Evolutionary conservation across 2,888 invertebrate species (phyloP).

Genomic region (Dascillus cervinus): DNA sequence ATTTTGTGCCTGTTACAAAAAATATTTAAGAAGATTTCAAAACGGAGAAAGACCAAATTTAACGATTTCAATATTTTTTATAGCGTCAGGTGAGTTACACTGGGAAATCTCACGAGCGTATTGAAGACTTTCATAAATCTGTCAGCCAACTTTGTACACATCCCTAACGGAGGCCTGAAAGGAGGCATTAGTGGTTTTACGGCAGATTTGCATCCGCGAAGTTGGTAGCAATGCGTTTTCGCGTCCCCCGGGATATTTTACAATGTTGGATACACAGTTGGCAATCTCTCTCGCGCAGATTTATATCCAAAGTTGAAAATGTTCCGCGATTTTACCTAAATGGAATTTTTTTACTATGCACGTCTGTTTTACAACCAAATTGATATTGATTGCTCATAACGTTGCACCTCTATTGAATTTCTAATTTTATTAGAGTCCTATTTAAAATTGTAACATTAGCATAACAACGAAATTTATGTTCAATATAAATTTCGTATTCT

Average conservation of each 20-base stretch:
- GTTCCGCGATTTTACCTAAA: slow-evolving; percentile 5
- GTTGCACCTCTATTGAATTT: too few relatives aligned
- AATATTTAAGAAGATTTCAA: slow-evolving; percentile 8
- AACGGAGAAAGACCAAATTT: too few relatives aligned
- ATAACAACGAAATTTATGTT: too few relatives aligned
- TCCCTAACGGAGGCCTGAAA: slow-evolving; percentile 31
- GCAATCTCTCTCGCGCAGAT: slow-evolving; percentile 25
- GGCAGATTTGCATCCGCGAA: slow-evolving; percentile 38
- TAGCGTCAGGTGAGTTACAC: slow-evolving; percentile 9
- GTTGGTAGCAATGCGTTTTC: slow-evolving; percentile 35
- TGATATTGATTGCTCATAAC: too few relatives aligned
- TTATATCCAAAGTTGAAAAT: slow-evolving; percentile 24
- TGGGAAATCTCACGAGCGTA: slow-evolving; percentile 17
- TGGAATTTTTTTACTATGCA: background rate
- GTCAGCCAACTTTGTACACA: slow-evolving; percentile 32
- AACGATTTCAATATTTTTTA: too few relatives aligned
- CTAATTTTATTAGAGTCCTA: too few relatives aligned
- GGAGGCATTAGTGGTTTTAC: slow-evolving; percentile 38
- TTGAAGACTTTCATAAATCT: slow-evolving; percentile 36
- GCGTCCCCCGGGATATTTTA: slow-evolving; percentile 30
- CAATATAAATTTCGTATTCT: too few relatives aligned
- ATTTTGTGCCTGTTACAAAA: too few relatives aligned
- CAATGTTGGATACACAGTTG: slow-evolving; percentile 29
- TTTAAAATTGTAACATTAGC: too few relatives aligned
- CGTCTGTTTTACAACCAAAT: too few relatives aligned